Evolutionary conservation across 2,888 invertebrate genomes (phyloP).

Genomic region (Amphimallon solstitiale): DNA sequence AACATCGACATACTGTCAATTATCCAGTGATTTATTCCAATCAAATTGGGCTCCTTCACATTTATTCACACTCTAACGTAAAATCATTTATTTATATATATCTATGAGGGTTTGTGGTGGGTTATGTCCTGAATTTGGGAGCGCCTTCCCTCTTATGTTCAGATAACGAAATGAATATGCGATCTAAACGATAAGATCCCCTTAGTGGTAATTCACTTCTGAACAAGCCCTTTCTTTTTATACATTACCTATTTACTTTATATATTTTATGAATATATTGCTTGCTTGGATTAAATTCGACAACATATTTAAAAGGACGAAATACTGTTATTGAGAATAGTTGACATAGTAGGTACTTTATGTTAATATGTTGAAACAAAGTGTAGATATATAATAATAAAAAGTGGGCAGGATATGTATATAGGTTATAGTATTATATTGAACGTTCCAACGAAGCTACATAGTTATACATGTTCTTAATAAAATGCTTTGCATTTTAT

Average conservation of each 20-base stretch:
- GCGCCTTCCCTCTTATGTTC: slow-evolving; percentile 41
- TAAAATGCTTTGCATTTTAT: too few relatives aligned
- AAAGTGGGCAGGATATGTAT: too few relatives aligned
- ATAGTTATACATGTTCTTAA: too few relatives aligned
- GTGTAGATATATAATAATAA: too few relatives aligned
- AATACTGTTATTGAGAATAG: too few relatives aligned
- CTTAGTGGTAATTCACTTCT: slow-evolving; percentile 41
- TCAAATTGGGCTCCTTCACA: slow-evolving; percentile 42
- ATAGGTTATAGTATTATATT: too few relatives aligned
- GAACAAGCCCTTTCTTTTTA: slow-evolving; percentile 30
- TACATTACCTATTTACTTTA: slow-evolving; percentile 24
- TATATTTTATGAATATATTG: slow-evolving; percentile 21
- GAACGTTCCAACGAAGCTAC: too few relatives aligned
- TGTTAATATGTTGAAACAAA: too few relatives aligned
- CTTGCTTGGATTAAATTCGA: not conserved
- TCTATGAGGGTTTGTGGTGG: slow-evolving; percentile 26
- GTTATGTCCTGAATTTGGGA: slow-evolving; percentile 37
- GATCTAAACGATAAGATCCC: slow-evolving; percentile 43
- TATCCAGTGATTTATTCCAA: slow-evolving; percentile 44
- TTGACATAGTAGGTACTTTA: too few relatives aligned
- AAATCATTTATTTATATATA: slow-evolving; percentile 39
- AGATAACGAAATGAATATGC: slow-evolving; percentile 43
- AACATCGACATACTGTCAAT: slow-evolving; percentile 30
- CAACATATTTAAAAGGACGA: too few relatives aligned
- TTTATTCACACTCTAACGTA: slow-evolving; percentile 25